phyloP scores from a whole-genome alignment of 1,140 invertebrate genomes.

The Bursaphelenchus mucronatus region DNA sequence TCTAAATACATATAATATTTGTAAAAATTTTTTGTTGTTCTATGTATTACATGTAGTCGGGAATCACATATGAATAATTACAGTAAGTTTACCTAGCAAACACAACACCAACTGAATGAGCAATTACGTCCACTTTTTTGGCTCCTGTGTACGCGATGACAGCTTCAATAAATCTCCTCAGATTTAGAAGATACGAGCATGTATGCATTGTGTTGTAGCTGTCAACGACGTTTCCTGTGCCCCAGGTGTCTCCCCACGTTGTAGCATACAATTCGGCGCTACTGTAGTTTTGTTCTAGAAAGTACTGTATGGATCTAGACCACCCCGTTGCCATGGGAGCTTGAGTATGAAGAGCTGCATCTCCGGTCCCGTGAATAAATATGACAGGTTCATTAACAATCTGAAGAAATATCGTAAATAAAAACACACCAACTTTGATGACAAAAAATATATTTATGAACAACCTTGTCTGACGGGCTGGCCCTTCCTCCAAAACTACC shows the following conservation, averaged over 20 bases:
- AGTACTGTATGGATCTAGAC: conserved; percentile 59
- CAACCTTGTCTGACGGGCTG: conserved; percentile 36
- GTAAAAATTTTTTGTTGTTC: too few species aligned
- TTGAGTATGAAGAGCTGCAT: conserved; percentile 59
- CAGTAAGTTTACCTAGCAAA: conserved; percentile 34
- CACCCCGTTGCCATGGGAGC: conserved; percentile 47
- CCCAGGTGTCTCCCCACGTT: conserved; percentile 61
- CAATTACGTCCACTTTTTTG: conserved; percentile 55
- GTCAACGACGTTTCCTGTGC: conserved; percentile 56
- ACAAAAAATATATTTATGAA: conserved; percentile 3
- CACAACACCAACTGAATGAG: conserved; percentile 57
- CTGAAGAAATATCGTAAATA: conserved; percentile 20
- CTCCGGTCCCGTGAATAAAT: conserved; percentile 45
- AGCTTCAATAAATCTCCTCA: conserved; percentile 55
- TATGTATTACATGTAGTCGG: neutral
- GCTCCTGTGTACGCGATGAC: conserved; percentile 56
- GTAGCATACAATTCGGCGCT: conserved; percentile 57
- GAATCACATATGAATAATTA: conserved; percentile 19
- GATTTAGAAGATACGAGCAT: conserved; percentile 50
- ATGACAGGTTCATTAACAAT: conserved; percentile 56
- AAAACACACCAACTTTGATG: neutral
- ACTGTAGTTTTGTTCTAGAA: conserved; percentile 57
- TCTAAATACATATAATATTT: conserved; percentile 27
- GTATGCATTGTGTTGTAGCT: conserved; percentile 57
- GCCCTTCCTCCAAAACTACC: conserved; percentile 57